Percentiles rank a stretch among this genome's conserved stretches.
Conservation (phyloP, 2,888 invertebrate genomes). For the Steinernema hermaphroditum region DNA sequence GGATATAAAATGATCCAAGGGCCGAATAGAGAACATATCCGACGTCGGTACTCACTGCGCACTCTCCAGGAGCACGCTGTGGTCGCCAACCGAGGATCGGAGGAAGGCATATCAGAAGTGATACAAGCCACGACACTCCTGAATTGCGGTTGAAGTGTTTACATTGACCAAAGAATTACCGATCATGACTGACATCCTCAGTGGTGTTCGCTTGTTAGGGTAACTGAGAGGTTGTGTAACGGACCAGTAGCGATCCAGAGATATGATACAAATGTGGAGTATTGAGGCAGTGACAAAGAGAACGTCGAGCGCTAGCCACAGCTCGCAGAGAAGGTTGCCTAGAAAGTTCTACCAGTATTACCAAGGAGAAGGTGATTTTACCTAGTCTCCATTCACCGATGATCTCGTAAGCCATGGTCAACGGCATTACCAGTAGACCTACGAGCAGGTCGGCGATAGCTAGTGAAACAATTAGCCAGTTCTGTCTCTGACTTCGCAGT, state of each 20-base stretch:
- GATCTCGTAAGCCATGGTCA: constrained; percentile 69
- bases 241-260: constrained; percentile 65
- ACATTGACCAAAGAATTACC: constrained; percentile 41
- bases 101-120: constrained; percentile 64
- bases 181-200: constrained; percentile 61
- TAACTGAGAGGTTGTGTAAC: constrained; percentile 64
- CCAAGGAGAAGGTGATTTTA: too few species aligned
- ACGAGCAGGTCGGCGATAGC: constrained; percentile 67
- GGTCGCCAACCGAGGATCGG: constrained; percentile 65
- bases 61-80: constrained; percentile 44
- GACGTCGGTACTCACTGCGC: constrained; percentile 50
- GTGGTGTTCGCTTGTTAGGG: constrained; percentile 60
- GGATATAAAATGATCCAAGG: constrained; percentile 97
- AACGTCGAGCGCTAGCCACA: constrained; percentile 70
- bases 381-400: constrained; percentile 70
- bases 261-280: constrained; percentile 67
- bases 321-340: constrained; percentile 68
- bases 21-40: constrained; percentile 96
- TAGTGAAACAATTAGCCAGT: constrained; percentile 69
- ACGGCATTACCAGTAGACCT: constrained; percentile 69
- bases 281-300: constrained; percentile 70
- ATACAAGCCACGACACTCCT: constrained; percentile 65
- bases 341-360: too few species aligned
- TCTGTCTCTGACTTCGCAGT: constrained; percentile 68
- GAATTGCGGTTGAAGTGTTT: constrained; percentile 25